Conservation (phyloP, 1,140 invertebrate genomes). For the Oryctes rhinoceros region DNA sequence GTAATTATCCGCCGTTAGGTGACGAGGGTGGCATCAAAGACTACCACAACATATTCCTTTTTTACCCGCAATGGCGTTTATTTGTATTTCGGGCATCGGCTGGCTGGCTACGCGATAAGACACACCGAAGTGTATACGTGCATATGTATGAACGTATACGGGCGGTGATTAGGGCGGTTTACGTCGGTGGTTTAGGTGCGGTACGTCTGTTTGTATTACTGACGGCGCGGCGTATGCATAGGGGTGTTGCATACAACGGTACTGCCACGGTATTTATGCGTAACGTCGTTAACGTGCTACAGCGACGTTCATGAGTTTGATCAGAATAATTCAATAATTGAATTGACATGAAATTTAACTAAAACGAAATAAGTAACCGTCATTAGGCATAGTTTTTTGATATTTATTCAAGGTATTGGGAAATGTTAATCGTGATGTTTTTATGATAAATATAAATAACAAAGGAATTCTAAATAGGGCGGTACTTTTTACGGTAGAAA, state of each 20-base stretch:
- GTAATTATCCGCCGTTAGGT: neutral
- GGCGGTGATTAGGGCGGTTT: neutral
- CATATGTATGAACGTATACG: neutral
- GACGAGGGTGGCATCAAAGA: neutral
- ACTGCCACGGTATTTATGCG: neutral
- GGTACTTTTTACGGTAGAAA: no score
- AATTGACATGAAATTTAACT: no score
- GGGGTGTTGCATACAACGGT: neutral
- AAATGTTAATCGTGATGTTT: no score
- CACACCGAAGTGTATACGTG: neutral
- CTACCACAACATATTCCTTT: constrained; percentile 9
- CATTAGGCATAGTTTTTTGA: no score
- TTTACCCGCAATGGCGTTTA: neutral
- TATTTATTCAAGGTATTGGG: no score
- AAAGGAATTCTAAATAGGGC: no score
- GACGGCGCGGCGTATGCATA: neutral
- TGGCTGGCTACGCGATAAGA: neutral
- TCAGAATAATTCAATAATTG: no score
- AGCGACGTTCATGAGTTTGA: no score
- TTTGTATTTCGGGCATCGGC: neutral
- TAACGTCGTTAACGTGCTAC: no score
- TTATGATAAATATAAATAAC: no score
- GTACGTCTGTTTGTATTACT: neutral
- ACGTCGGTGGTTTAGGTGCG: neutral
- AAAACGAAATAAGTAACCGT: no score